phyloP scores from a whole-genome alignment of 1,140 invertebrate genomes.

The Uloborus diversus region DNA sequence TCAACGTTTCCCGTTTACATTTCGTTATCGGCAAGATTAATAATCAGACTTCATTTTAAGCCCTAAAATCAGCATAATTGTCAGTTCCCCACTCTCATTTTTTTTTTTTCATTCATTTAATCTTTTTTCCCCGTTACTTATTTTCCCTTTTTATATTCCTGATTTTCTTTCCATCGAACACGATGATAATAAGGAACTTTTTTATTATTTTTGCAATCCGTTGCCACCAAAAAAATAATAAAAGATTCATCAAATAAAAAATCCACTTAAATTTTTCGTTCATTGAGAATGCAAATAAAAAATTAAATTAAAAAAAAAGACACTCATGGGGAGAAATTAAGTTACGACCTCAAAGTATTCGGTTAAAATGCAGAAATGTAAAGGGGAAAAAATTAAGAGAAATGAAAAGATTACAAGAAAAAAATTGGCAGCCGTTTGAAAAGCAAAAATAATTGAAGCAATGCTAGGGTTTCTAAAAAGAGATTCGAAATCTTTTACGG shows the following conservation, averaged over 20 bases:
- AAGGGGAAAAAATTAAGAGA: constrained; percentile 38
- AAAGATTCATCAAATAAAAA: constrained; percentile 14
- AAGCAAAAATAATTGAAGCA: constrained; percentile 57
- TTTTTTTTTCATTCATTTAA: neutral
- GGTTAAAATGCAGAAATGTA: constrained; percentile 48
- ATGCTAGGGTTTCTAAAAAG: constrained; percentile 38
- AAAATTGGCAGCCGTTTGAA: constrained; percentile 39
- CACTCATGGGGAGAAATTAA: constrained; percentile 49
- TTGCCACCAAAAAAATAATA: constrained; percentile 33
- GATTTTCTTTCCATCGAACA: neutral
- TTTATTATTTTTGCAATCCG: constrained; percentile 21
- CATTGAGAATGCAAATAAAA: constrained; percentile 24
- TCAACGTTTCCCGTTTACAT: constrained; percentile 28
- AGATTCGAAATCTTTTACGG: constrained; percentile 47
- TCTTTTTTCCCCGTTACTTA: constrained; percentile 1
- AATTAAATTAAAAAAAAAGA: constrained; percentile 47
- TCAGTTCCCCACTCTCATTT: neutral
- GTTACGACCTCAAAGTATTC: constrained; percentile 48
- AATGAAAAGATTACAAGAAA: constrained; percentile 38
- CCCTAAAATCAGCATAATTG: constrained; percentile 52
- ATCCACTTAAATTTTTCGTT: constrained; percentile 45
- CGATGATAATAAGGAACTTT: constrained; percentile 45
- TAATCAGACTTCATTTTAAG: constrained; percentile 56
- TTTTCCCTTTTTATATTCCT: constrained; percentile 7
- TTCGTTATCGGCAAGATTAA: constrained; percentile 46